Base-by-base conservation (phyloP, 2,797 vertebrate species). In the Peromyscus attwateri region DNA sequence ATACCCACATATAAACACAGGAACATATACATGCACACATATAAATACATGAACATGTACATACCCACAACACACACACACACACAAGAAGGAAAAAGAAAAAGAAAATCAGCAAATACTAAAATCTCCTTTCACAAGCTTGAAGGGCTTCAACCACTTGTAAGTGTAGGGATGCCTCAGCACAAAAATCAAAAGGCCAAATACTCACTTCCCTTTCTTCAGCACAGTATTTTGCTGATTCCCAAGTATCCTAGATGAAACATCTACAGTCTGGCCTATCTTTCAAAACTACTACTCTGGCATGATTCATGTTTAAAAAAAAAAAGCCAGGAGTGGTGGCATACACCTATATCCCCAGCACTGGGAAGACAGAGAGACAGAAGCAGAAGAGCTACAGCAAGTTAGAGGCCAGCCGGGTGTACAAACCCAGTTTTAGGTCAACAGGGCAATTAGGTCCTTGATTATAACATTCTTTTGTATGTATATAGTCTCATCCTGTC, bases 181-280 rank as follows among this genome's bases (percentile, higher is more conserved):
- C 6, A 96, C 17, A 95, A 87, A 97, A 95, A 88, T 70, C 27
- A 75, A 90, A 94, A 6, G 19, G 77, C 76, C 34, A 95, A 71
- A 83, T 40, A 84, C 7, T 91, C 73, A 96, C 60, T 94, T 94
- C 55, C 55, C 76, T 92, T 95, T 96, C 92, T 94, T 94, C 49
- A 29, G 89, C n/a, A 57, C n/a, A 89, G 82, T 81, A 85, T 90
- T 96, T 71, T 89, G 87, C 71, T 93, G 57, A 89, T 76, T 96
- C 10, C 12, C 46, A 60, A 89, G 29, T 49, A 92, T 5, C n/a
- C 75, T 84, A 49, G 90, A 80, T n/a, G 49, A 95, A 92, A 64
- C 75, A 57, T 31, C 37, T 93, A 9, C 55, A 23, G 12, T 91
- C 43, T 88, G 46, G 10, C 60, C 90, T 91, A 25, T 87, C 87